Evolutionary conservation across 2,888 invertebrate species (phyloP), one percentile per base, ranked within the genome.

Genomic region (Prionchulus punctatus): DNA sequence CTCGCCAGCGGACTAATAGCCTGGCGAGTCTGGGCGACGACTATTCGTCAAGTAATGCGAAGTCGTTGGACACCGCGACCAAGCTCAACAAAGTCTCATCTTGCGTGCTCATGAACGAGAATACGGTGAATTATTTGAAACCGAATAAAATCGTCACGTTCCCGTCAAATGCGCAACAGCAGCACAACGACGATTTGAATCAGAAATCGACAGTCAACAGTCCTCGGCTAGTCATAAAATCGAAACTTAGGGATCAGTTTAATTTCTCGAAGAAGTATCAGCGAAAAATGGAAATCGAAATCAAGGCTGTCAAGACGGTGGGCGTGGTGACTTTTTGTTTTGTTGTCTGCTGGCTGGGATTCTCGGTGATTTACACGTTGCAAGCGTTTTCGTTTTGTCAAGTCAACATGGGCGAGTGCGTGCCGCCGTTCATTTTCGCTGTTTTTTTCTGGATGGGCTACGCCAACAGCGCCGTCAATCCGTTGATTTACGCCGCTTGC

Each of bases 241-340:
- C n/a, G n/a, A n/a, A n/a, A n/a, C n/a, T n/a, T n/a, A n/a, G n/a
- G n/a, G n/a, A n/a, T n/a, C n/a, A n/a, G n/a, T n/a, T n/a, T n/a
- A n/a, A n/a, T n/a, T n/a, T n/a, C n/a, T n/a, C n/a, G n/a, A n/a
- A n/a, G n/a, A n/a, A n/a, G n/a, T 49, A 49, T 28, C 30, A 49
- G 3, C 25, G 43, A 12, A 18, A 27, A 51, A 89, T 89, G 72
- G 81, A 86, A 2, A 88, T 89, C 84, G 92, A 94, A 72, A 91
- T 91, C 0, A 92, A 92, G 75, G 92, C 92, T 0, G 91, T 92
- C 1, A 92, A 92, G 73, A 92, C 92, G 0, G 77, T 94, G 54
- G 92, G 87, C 58, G 89, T 92, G 61, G 91, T 94, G 60, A 91
- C 92, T 2, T 91, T 91, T 1, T 86, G 89, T 43, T 94, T 94